Conservation (phyloP, 2,888 invertebrate species). For the Tryphoninae sp. region DNA sequence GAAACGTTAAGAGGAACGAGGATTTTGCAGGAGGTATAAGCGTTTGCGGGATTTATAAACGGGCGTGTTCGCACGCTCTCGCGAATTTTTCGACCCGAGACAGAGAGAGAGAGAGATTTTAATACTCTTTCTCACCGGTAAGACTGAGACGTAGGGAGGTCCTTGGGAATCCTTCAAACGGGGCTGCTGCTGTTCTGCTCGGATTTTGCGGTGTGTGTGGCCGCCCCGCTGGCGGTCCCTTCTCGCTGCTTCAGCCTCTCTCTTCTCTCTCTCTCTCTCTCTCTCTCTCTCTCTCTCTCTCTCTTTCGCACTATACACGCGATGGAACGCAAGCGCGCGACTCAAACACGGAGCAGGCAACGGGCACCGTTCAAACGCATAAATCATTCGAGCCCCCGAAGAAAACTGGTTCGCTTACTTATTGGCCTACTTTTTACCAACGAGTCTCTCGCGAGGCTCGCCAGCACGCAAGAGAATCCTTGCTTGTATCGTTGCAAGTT, state of each 20-base stretch:
- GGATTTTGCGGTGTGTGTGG: constrained; percentile 55
- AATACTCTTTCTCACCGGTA: too few species aligned
- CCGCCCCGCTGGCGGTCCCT: constrained; percentile 56
- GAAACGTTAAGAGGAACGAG: constrained; percentile 7
- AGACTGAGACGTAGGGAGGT: constrained; percentile 1
- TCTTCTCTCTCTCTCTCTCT: too few species aligned
- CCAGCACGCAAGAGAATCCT: constrained; percentile 2
- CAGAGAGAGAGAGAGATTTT: background rate
- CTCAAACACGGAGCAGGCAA: constrained; percentile 9
- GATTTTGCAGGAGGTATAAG: background rate
- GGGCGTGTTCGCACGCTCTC: too few species aligned
- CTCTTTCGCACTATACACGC: constrained; percentile 7
- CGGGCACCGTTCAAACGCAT: constrained; percentile 60
- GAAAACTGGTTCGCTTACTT: constrained; percentile 74
- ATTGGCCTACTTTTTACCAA: constrained; percentile 75
- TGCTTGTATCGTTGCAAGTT: background rate
- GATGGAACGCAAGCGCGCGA: constrained; percentile 13
- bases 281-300: too few species aligned
- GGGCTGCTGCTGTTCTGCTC: background rate
- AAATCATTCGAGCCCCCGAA: constrained; percentile 70
- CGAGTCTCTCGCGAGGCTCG: constrained; percentile 6
- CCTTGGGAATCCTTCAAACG: constrained; percentile 52
- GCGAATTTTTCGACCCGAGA: too few species aligned
- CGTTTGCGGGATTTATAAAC: too few species aligned
- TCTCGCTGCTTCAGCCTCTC: background rate